Evolutionary conservation across 2,888 invertebrate species (phyloP).

Genomic region (Sthenelais limicola): DNA sequence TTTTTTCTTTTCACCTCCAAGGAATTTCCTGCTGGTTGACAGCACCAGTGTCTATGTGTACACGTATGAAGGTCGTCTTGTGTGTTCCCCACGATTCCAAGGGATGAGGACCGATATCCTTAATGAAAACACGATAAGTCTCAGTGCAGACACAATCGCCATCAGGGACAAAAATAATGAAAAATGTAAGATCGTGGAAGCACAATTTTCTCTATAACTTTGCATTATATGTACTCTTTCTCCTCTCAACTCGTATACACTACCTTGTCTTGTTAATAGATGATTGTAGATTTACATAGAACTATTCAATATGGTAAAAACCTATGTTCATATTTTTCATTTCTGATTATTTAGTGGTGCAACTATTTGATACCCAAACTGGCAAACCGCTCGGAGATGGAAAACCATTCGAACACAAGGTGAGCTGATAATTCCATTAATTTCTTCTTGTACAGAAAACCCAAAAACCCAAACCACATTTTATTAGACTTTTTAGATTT

Average conservation of each 20-base stretch:
- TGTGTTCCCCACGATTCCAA: slow-evolving; percentile 87
- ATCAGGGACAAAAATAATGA: slow-evolving; percentile 88
- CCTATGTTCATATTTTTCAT: too few species aligned
- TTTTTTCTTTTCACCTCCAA: slow-evolving; percentile 72
- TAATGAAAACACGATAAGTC: slow-evolving; percentile 82
- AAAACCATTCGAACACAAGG: slow-evolving; percentile 74
- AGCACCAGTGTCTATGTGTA: slow-evolving; percentile 87
- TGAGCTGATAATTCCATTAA: too few species aligned
- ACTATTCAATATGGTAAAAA: too few species aligned
- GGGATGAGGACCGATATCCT: slow-evolving; percentile 87
- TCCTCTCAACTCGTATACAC: too few species aligned
- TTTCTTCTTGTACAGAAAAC: too few species aligned
- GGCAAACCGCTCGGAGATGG: slow-evolving; percentile 83
- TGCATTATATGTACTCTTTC: background rate
- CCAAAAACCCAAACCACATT: too few species aligned
- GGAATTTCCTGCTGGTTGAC: slow-evolving; percentile 92
- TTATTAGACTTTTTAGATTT: too few species aligned
- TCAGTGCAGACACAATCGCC: slow-evolving; percentile 90
- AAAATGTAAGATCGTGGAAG: slow-evolving; percentile 78
- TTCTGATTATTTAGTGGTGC: too few species aligned
- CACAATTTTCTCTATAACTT: too few species aligned
- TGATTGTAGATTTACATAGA: too few species aligned
- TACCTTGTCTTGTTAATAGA: too few species aligned
- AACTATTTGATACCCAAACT: slow-evolving; percentile 87
- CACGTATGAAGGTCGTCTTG: slow-evolving; percentile 91